These are phyloP conservation scores for Diorhabda carinulata DNA, from an alignment of 1,140 invertebrate genomes.

Conservation along the genomic window DNA sequence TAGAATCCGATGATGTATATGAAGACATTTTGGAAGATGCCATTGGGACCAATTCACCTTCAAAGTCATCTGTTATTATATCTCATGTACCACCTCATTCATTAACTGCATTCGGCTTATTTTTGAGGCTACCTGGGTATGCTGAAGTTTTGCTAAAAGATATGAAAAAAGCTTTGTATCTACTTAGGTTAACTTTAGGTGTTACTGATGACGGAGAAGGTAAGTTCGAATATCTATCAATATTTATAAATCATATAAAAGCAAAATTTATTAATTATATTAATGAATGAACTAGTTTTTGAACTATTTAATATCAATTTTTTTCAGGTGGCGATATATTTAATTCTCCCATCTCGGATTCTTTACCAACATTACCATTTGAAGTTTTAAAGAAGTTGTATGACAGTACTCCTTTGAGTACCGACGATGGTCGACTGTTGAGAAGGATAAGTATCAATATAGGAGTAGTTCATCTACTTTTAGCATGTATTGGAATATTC, in stretches of 20 bases:
- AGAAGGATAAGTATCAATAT: constrained; percentile 76
- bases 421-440: constrained; percentile 74
- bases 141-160: constrained; percentile 82
- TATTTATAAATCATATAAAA: too few species aligned
- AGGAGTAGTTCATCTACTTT: constrained; percentile 76
- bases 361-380: constrained; percentile 83
- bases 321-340: constrained; percentile 64
- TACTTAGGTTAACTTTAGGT: constrained; percentile 79
- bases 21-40: constrained; percentile 58
- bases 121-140: constrained; percentile 82
- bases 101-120: constrained; percentile 82
- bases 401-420: constrained; percentile 72
- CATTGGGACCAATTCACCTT: constrained; percentile 43
- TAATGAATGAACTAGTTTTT: background rate
- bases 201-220: constrained; percentile 89
- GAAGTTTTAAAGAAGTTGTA: constrained; percentile 77
- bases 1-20: constrained; percentile 62
- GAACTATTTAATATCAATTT: constrained; percentile 9
- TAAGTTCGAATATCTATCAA: constrained; percentile 48
- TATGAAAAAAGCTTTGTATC: constrained; percentile 76
- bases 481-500: constrained; percentile 84
- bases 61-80: constrained; percentile 41
- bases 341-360: constrained; percentile 67
- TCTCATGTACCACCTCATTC: constrained; percentile 80
- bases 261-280: too few species aligned